Base-by-base conservation (phyloP, 2,797 vertebrate genomes). In the Sebastolobus altivelis region DNA sequence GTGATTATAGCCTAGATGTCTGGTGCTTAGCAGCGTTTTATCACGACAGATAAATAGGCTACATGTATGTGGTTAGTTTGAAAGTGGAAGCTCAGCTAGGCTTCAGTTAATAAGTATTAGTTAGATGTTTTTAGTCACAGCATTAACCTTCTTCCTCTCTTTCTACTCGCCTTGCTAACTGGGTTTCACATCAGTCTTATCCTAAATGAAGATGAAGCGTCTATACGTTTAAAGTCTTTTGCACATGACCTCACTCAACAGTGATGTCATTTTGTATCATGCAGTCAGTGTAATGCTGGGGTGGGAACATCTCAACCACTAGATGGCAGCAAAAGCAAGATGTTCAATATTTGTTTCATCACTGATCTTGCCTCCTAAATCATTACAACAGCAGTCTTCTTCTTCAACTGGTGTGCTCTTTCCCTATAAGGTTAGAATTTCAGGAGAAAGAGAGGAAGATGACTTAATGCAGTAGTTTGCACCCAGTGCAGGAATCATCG, bases 301-400 rank as follows among this genome's bases (percentile, higher is more conserved):
- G 5, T n/a, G 29, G 40, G 11, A 12, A 25, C 0, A 11, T 3
- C 33, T 38, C 33, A 12, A 29, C 71, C 93, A 84, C 76, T 38
- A 91, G 93, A 82, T 91, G 88, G 90, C 77, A 85, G 89, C 89
- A 91, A 49, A 77, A 67, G 70, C 25, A 69, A 38, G 18, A 35
- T 63, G 75, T 85, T 76, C 58, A 38, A 10, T 37, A n/a, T 7
- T 4, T 12, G 7, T 6, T 35, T 65, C 7, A 31, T 58, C 13
- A 18, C 6, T 35, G 16, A 33, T 40, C 62, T 6, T 55, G 6
- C 27, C 31, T 29, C 38, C 20, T 65, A 1, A 68, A 82, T 76
- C 25, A 71, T 58, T 4, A 9, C 33, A 40, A 6, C 54, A 22
- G n/a, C 29, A 6, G 6, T 33, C 5, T 2, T 33, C 16, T 46